phyloP scores from a whole-genome alignment of 2,888 invertebrate species.

The Salticus scenicus region DNA sequence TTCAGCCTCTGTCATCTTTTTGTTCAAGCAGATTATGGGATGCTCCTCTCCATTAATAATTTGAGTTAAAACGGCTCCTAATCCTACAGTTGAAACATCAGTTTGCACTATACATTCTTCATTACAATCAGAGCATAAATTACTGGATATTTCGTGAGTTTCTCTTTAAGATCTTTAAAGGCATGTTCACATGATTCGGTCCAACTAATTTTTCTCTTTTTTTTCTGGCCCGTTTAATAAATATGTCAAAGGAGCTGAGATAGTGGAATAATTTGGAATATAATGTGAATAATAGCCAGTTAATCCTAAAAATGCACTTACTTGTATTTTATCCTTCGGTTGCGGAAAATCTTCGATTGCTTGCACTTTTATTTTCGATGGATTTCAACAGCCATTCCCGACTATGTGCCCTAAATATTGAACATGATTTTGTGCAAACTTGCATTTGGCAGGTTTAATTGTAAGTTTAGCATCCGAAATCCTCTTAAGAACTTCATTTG shows the following conservation, averaged over 20 bases:
- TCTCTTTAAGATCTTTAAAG: background rate
- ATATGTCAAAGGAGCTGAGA: background rate
- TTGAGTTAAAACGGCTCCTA: conserved; percentile 10
- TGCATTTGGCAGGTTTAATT: conserved; percentile 8
- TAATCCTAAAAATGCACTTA: conserved; percentile 51
- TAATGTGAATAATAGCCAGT: conserved; percentile 30
- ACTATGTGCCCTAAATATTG: background rate
- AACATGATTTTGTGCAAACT: background rate
- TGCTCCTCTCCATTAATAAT: background rate
- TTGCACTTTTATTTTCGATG: background rate
- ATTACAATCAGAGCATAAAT: background rate
- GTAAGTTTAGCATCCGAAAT: background rate
- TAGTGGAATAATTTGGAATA: background rate
- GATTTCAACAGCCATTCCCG: background rate
- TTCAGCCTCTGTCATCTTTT: background rate
- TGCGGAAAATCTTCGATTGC: conserved; percentile 41
- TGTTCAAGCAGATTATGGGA: background rate
- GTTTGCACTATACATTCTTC: background rate
- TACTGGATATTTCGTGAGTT: background rate
- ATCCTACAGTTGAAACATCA: conserved; percentile 7
- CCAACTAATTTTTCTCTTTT: background rate
- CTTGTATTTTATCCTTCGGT: conserved; percentile 26
- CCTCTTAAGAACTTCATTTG: background rate
- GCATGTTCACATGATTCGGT: background rate
- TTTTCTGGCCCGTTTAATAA: background rate